These are phyloP conservation scores for Thunnus albacares DNA, from an alignment of 2,797 vertebrate genomes.

Conservation along the genomic window DNA sequence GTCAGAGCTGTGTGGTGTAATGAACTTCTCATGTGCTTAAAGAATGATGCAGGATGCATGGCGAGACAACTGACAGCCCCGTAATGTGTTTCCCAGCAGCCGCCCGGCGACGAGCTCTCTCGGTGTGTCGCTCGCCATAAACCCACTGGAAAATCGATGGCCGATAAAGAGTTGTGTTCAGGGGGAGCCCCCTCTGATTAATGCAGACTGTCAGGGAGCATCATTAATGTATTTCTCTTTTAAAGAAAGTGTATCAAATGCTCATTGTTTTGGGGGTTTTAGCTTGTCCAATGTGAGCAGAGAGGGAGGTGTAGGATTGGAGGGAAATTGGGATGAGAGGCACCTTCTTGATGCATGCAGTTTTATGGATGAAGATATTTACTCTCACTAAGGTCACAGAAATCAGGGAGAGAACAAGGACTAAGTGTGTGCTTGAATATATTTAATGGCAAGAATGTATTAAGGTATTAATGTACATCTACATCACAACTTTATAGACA, in stretches of 20 bases:
- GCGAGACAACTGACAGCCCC: constrained; percentile 90
- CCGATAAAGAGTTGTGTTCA: constrained; percentile 90
- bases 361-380: constrained; percentile 57
- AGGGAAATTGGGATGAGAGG: constrained; percentile 26
- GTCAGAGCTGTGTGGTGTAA: constrained; percentile 88
- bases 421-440: neutral
- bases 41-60: constrained; percentile 90
- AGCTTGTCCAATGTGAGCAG: constrained; percentile 60
- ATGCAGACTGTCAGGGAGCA: constrained; percentile 86
- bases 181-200: constrained; percentile 88
- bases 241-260: constrained; percentile 79
- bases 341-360: constrained; percentile 26
- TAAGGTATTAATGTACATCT: constrained; percentile 13
- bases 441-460: constrained; percentile 27
- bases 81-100: constrained; percentile 90
- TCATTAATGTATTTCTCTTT: constrained; percentile 81
- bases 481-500: neutral
- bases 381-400: constrained; percentile 46
- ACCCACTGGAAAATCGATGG: constrained; percentile 90
- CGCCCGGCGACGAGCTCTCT: constrained; percentile 82
- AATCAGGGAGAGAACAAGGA: constrained; percentile 27
- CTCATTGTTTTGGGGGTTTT: constrained; percentile 75
- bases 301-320: constrained; percentile 31
- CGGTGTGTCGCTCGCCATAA: constrained; percentile 87
- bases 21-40: constrained; percentile 95